Conservation (phyloP, 2,888 invertebrate genomes). For the Troides aeacus region DNA sequence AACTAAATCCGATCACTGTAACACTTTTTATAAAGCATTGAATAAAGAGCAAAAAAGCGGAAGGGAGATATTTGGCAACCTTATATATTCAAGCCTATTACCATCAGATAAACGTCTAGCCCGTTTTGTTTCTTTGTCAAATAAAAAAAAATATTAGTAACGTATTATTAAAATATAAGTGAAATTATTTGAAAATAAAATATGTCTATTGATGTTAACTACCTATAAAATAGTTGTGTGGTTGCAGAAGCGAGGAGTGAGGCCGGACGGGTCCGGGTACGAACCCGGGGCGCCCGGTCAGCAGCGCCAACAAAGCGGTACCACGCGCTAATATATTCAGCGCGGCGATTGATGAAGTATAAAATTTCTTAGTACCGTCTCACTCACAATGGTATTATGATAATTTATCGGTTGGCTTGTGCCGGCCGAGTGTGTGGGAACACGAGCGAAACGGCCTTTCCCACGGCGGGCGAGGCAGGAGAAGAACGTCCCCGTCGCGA, state of each 20-base stretch:
- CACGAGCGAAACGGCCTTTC: constrained; percentile 79
- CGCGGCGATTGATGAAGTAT: constrained; percentile 79
- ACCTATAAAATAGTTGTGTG: constrained; percentile 41
- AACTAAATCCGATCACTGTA: too few species aligned
- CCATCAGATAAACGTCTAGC: too few species aligned
- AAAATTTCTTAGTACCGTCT: constrained; percentile 80
- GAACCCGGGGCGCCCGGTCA: constrained; percentile 49
- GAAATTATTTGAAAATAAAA: not conserved
- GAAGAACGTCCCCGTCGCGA: constrained; percentile 56
- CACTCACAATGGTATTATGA: constrained; percentile 81
- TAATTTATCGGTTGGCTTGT: constrained; percentile 81
- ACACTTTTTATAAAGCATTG: too few species aligned
- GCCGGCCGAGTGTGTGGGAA: constrained; percentile 80
- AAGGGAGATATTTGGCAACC: too few species aligned
- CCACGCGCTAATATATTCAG: constrained; percentile 80
- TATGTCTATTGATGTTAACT: not conserved
- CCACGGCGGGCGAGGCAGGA: constrained; percentile 62
- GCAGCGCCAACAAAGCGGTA: constrained; percentile 63
- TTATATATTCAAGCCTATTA: too few species aligned
- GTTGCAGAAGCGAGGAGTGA: constrained; percentile 54
- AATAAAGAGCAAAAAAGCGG: too few species aligned
- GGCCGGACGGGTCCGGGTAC: constrained; percentile 42
- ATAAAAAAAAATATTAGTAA: too few species aligned
- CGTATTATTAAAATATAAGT: too few species aligned
- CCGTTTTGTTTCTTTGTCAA: too few species aligned